Evolutionary conservation across 2,888 invertebrate species (phyloP), one percentile per base, ranked within the genome.

Genomic region (Mechanitis mazaeus): DNA sequence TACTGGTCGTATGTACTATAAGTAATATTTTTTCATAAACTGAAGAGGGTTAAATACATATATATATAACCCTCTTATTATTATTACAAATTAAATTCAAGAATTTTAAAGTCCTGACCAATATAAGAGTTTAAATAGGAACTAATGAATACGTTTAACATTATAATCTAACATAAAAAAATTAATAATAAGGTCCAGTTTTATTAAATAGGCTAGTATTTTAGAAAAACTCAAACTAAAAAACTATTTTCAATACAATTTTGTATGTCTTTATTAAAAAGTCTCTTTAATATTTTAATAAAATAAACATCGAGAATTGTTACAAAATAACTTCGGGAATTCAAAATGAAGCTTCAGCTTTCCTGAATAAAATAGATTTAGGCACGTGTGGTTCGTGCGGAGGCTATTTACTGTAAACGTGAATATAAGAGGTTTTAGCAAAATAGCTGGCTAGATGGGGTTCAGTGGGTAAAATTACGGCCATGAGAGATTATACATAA

Each of bases 341-440:
- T 31, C 56, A 54, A 54, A 56, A 54, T 45, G 20, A 53, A 53
- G 45, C 53, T 56, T 46, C 45, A 61, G n/a, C 28, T 38, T 61
- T 56, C 54, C 42, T 38, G 54, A 57, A 57, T 64, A 60, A 63
- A 64, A 64, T 58, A 50, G 45, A 53, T 55, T 58, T 53, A 53
- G 60, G 55, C 60, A 55, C 45, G 42, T 59, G 45, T 58, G 58
- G 45, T 58, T 38, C 42, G 38, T 50, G 53, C 33, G 42, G 33
- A 42, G 56, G 56, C 56, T 60, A 60, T 60, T 60, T 60, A 60
- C 56, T 53, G 56, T 54, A 53, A 56, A 54, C 45, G 47, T 56
- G 60, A 56, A 56, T 53, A 56, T 56, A 53, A 56, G 56, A 56
- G 56, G 53, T 53, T 60, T 60, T 45, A 45, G 53, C 45, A 46